A percentile compares a stretch with the other conserved stretches of the same genome.
Evolutionary conservation across 2,113 vertebrate species (phyloP).

Genomic region (Ictalurus punctatus): DNA sequence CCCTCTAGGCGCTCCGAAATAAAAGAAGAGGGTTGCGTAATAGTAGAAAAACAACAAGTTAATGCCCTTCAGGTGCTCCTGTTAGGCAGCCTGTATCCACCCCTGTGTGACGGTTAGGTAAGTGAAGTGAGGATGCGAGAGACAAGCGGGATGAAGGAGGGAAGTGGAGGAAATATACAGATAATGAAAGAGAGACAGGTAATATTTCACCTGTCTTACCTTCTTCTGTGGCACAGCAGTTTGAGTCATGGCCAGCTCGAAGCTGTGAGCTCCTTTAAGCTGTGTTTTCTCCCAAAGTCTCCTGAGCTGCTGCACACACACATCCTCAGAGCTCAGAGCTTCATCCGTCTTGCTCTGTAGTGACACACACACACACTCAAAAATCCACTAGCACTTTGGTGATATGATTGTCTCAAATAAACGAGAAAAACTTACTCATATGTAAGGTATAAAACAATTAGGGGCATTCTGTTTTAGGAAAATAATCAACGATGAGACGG

Average conservation of each 20-base stretch:
- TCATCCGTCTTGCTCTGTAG: slow-evolving; percentile 80
- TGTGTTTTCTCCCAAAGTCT: slow-evolving; percentile 87
- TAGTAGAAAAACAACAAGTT: not conserved
- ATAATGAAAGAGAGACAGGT: not conserved
- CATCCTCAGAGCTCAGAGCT: slow-evolving; percentile 77
- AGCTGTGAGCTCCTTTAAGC: slow-evolving; percentile 80
- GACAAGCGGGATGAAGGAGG: not conserved
- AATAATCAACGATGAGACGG: too few relatives aligned
- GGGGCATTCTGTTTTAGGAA: too few relatives aligned
- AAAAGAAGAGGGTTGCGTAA: not conserved
- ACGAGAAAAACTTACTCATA: not conserved
- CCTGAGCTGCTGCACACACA: slow-evolving; percentile 77
- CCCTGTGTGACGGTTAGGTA: not conserved
- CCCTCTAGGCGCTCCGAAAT: not conserved
- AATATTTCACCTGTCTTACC: slow-evolving; percentile 66
- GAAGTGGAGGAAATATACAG: not conserved
- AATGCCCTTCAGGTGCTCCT: not conserved
- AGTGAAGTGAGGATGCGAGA: not conserved
- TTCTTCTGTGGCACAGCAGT: slow-evolving; percentile 81
- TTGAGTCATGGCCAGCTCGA: slow-evolving; percentile 86
- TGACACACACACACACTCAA: slow-evolving; percentile 2
- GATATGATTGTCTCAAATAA: not conserved
- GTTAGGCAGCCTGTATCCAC: not conserved
- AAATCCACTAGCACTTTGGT: not conserved
- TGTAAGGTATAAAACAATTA: too few relatives aligned